A percentile compares a stretch with the other conserved stretches of the same genome.
These are phyloP conservation scores for Cantharis nigra DNA, from an alignment of 2,888 invertebrate species.

Conservation along the genomic window DNA sequence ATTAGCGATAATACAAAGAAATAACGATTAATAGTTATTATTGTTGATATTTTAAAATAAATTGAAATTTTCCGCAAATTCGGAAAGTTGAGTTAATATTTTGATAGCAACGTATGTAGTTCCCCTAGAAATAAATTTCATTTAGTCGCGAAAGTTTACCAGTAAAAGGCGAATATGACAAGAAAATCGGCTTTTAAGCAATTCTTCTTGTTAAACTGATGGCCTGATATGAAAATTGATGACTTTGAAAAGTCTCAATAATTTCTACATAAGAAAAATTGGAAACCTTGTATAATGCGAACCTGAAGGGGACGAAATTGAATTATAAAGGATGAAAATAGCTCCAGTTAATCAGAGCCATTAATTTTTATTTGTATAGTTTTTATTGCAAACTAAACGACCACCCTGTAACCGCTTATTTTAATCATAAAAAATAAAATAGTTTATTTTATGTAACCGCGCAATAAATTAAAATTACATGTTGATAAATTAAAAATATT, in stretches of 20 bases:
- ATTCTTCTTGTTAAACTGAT: not conserved
- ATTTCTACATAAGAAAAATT: too few species aligned
- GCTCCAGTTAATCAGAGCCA: too few species aligned
- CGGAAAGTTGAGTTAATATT: not conserved
- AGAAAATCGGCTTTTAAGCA: not conserved
- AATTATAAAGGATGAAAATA: not conserved
- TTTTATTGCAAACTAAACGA: too few species aligned
- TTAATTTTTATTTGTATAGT: not conserved
- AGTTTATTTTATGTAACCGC: not conserved
- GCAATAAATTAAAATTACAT: not conserved
- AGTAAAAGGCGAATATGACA: too few species aligned
- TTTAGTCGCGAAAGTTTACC: not conserved
- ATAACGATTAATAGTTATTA: not conserved
- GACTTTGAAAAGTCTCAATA: not conserved
- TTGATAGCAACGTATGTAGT: not conserved
- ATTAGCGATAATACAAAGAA: not conserved
- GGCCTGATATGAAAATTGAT: not conserved
- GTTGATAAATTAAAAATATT: not conserved
- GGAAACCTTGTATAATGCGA: too few species aligned
- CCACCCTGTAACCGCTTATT: not conserved
- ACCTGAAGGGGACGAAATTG: not conserved
- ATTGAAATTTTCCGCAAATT: not conserved
- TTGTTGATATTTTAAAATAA: not conserved
- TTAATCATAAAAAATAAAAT: not conserved
- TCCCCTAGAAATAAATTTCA: not conserved